Percentiles rank a stretch among this genome's conserved stretches.
Conservation (phyloP, 2,888 invertebrate genomes). For the Dynastes grantii region DNA sequence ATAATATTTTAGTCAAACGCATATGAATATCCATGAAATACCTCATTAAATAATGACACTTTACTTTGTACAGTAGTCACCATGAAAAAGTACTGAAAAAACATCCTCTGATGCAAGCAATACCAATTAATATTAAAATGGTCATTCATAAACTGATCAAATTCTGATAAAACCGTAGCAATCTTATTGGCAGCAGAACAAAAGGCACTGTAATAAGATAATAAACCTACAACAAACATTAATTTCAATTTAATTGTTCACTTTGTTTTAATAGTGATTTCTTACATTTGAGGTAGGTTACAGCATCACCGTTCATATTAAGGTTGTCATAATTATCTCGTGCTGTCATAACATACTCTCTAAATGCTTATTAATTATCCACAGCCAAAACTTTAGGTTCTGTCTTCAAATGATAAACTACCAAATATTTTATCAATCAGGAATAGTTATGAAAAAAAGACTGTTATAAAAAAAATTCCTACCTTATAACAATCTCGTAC, state of each 20-base stretch:
- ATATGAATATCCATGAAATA: conserved; percentile 52
- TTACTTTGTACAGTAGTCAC: conserved; percentile 63
- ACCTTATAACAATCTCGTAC: conserved; percentile 64
- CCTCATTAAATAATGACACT: conserved; percentile 62
- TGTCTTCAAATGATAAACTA: conserved; percentile 66
- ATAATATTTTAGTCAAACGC: background rate
- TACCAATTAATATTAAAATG: conserved; percentile 80
- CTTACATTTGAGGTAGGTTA: conserved; percentile 61
- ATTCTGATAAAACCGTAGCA: conserved; percentile 74
- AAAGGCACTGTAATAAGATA: conserved; percentile 77
- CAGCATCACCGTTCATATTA: conserved; percentile 50
- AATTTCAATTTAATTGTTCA: conserved; percentile 52
- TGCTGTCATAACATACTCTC: conserved; percentile 78
- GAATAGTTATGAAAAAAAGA: conserved; percentile 15
- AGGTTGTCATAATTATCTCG: conserved; percentile 69
- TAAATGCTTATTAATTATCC: conserved; percentile 76
- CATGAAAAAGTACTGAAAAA: conserved; percentile 69
- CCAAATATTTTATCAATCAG: conserved; percentile 51
- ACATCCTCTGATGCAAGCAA: conserved; percentile 79
- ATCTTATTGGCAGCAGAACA: conserved; percentile 76
- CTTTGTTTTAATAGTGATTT: background rate
- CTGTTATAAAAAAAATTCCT: conserved; percentile 42
- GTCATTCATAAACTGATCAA: conserved; percentile 76
- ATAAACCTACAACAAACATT: conserved; percentile 69
- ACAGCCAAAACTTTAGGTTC: too few relatives aligned